These are phyloP conservation scores for Periphyllus acericola DNA, from an alignment of 2,888 invertebrate species.

Conservation along the genomic window DNA sequence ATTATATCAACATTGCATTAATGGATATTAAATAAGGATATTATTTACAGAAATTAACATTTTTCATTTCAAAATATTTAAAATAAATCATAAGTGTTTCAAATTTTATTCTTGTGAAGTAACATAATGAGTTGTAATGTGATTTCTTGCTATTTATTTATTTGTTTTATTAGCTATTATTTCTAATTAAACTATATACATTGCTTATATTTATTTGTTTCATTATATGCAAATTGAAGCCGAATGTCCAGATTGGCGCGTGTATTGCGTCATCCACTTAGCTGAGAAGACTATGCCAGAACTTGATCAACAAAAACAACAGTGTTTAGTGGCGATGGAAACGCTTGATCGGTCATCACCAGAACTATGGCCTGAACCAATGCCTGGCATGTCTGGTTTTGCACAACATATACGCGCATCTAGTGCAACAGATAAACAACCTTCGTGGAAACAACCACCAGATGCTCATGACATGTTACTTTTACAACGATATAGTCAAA, in stretches of 20 bases:
- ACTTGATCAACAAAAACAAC: constrained; percentile 71
- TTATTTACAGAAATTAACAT: not conserved
- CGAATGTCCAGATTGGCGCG: constrained; percentile 55
- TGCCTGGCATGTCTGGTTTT: constrained; percentile 83
- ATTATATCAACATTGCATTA: not conserved
- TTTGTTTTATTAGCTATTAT: not conserved
- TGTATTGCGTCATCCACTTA: constrained; percentile 46
- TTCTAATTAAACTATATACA: not conserved
- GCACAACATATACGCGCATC: constrained; percentile 62
- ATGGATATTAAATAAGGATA: not conserved
- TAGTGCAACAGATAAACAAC: constrained; percentile 61
- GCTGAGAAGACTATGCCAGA: constrained; percentile 65
- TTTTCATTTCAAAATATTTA: not conserved
- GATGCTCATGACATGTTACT: constrained; percentile 62
- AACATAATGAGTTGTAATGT: not conserved
- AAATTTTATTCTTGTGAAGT: not conserved
- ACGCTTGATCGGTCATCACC: constrained; percentile 94
- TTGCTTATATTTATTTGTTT: constrained; percentile 52
- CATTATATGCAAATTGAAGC: constrained; percentile 47
- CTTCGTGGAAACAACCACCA: constrained; percentile 63
- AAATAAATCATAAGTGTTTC: not conserved
- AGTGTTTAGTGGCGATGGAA: constrained; percentile 84
- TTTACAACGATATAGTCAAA: constrained; percentile 56
- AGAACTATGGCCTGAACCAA: constrained; percentile 95
- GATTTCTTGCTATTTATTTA: not conserved